These are phyloP conservation scores for Megalurothrips usitatus DNA, from an alignment of 2,888 invertebrate species.

Conservation along the genomic window DNA sequence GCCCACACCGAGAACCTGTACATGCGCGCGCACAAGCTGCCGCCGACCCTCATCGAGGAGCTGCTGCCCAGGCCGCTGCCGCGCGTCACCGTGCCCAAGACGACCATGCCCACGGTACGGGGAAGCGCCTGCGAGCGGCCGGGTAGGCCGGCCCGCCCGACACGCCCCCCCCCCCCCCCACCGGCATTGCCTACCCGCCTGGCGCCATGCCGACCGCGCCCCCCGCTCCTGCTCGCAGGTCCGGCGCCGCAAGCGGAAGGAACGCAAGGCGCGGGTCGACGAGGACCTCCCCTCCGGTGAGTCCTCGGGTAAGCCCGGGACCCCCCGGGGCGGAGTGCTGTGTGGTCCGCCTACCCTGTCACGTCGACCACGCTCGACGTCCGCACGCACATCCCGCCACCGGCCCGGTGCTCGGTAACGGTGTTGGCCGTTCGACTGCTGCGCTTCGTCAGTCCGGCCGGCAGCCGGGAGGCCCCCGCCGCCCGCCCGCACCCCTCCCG, in stretches of 20 bases:
- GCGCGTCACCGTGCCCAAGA: not conserved
- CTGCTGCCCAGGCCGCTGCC: not conserved
- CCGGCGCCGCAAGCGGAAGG: not conserved
- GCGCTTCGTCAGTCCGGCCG: too few relatives aligned
- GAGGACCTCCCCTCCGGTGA: not conserved
- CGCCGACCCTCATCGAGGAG: not conserved
- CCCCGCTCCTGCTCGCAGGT: too few relatives aligned
- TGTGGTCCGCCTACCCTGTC: too few relatives aligned
- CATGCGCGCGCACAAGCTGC: conserved; percentile 12
- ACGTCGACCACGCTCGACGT: too few relatives aligned
- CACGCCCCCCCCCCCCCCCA: too few relatives aligned
- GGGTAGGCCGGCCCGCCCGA: too few relatives aligned
- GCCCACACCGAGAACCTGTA: conserved; percentile 5
- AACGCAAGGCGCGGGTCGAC: not conserved
- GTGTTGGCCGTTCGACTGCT: too few relatives aligned
- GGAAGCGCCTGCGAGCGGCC: not conserved
- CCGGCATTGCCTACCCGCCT: too few relatives aligned
- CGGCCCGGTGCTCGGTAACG: too few relatives aligned
- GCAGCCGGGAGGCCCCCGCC: not conserved
- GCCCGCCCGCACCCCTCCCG: not conserved
- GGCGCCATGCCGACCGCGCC: too few relatives aligned
- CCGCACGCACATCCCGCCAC: too few relatives aligned
- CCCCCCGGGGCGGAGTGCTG: too few relatives aligned
- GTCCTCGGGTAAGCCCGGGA: not conserved
- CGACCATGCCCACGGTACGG: not conserved